These are phyloP conservation scores for Dascyllus trimaculatus DNA, from an alignment of 2,113 vertebrate genomes.

Conservation along the genomic window DNA sequence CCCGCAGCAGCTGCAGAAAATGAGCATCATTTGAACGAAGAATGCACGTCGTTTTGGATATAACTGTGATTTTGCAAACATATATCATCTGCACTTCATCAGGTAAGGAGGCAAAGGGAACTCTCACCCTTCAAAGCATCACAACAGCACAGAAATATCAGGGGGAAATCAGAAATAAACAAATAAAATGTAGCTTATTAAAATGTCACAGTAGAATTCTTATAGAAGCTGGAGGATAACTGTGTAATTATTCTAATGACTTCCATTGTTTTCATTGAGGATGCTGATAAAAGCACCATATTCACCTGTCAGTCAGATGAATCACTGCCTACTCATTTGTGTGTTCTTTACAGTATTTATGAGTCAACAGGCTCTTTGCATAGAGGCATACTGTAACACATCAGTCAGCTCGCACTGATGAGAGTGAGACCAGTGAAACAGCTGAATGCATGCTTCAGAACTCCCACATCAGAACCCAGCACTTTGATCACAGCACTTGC, in stretches of 20 bases:
- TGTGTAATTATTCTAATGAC: neutral
- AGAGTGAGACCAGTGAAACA: neutral
- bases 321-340: neutral
- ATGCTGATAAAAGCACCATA: neutral
- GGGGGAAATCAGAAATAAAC: too few relatives aligned
- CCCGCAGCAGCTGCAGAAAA: conserved; percentile 49
- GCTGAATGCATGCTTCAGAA: neutral
- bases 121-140: neutral
- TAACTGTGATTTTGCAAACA: conserved; percentile 75
- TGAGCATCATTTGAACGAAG: conserved; percentile 77
- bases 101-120: conserved; percentile 67
- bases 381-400: neutral
- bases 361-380: conserved; percentile 23
- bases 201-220: neutral
- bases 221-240: too few relatives aligned
- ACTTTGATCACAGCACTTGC: conserved; percentile 19
- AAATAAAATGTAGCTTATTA: neutral
- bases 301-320: neutral
- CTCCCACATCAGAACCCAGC: neutral
- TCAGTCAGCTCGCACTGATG: too few relatives aligned
- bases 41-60: conserved; percentile 81
- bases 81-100: conserved; percentile 74
- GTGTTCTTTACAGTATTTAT: neutral
- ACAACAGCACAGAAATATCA: neutral
- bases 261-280: neutral